Conservation (phyloP, 2,113 vertebrate species). For the Vombatus ursinus region DNA sequence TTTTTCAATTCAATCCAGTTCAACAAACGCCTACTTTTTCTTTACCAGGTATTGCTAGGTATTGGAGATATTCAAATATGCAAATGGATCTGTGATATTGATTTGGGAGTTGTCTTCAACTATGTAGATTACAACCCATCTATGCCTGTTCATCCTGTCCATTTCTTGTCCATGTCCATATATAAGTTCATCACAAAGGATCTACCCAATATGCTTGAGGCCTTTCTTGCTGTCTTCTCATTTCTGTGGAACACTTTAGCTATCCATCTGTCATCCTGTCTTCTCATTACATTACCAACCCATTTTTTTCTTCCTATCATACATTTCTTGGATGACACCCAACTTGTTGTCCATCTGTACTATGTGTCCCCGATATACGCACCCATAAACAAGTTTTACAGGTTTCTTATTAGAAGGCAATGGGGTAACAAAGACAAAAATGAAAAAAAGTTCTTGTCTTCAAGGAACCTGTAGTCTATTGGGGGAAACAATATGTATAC, state of each 20-base stretch:
- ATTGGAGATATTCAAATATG: background rate
- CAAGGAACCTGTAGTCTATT: background rate
- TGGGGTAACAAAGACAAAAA: background rate
- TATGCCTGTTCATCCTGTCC: background rate
- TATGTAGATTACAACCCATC: background rate
- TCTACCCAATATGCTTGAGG: background rate
- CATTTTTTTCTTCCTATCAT: background rate
- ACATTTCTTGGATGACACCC: background rate
- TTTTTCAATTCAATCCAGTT: conserved; percentile 9
- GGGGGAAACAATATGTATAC: background rate
- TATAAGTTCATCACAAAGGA: background rate
- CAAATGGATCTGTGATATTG: background rate
- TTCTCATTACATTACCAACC: background rate
- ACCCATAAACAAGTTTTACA: background rate
- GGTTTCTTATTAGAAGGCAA: background rate
- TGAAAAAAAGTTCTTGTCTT: background rate
- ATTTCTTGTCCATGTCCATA: background rate
- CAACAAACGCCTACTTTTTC: background rate
- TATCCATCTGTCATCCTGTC: background rate
- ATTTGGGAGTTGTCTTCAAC: background rate
- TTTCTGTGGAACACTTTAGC: background rate
- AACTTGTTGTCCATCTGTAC: background rate
- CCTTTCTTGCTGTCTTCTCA: background rate
- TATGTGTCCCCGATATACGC: background rate
- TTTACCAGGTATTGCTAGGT: background rate